A percentile compares a stretch with the other conserved stretches of the same genome.
Evolutionary conservation across 1,140 invertebrate species (phyloP).

Genomic region (Phenacoccus solenopsis): DNA sequence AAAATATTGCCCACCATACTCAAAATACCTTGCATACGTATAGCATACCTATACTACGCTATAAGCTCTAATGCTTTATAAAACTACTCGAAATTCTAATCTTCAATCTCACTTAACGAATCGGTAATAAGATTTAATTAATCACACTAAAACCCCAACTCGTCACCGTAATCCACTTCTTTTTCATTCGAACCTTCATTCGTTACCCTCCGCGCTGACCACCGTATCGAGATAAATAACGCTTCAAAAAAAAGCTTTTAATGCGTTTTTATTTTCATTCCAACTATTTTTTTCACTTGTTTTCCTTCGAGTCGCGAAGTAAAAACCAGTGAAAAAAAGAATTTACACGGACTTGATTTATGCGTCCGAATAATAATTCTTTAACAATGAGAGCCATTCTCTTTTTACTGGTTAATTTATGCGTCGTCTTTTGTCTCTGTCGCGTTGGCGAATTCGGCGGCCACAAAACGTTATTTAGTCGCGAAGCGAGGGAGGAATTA

Average conservation of each 20-base stretch:
- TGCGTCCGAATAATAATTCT: constrained; percentile 7
- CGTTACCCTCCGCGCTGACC: too few species aligned
- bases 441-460: not conserved
- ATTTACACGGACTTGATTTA: not conserved
- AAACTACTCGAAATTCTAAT: too few species aligned
- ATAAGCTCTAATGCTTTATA: too few species aligned
- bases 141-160: too few species aligned
- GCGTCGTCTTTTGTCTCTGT: constrained; percentile 4
- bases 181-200: too few species aligned
- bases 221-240: not conserved
- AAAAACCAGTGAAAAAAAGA: not conserved
- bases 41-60: too few species aligned
- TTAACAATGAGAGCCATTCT: constrained; percentile 12
- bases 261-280: not conserved
- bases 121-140: too few species aligned
- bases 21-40: too few species aligned
- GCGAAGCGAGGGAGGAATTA: constrained; percentile 7
- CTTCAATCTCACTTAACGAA: too few species aligned
- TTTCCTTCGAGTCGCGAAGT: too few species aligned
- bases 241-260: not conserved
- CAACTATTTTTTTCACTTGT: not conserved
- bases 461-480: not conserved
- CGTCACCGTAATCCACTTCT: too few species aligned
- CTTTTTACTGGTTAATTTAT: constrained; percentile 7
- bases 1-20: too few species aligned